Evolutionary conservation across 2,113 vertebrate genomes (phyloP), one percentile per base, ranked within the genome.

Genomic region (Trogon melanurus): DNA sequence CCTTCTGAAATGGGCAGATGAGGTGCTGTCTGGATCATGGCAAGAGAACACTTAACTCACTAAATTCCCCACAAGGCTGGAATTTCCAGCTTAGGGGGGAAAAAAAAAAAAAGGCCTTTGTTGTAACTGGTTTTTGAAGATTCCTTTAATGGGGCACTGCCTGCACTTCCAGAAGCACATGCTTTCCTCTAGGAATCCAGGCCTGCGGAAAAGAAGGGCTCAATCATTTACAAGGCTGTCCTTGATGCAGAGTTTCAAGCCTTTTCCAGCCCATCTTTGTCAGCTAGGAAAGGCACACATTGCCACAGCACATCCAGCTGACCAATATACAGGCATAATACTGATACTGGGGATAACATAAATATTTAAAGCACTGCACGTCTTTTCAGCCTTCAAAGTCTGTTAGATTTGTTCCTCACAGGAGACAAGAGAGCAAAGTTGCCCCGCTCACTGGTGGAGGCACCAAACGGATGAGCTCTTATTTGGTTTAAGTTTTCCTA

Each of bases 1-100:
- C 47, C 70, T 85, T 61, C 61, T 41, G 50, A 88, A 64, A 94
- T 2, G 17, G 91, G 70, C 36, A 96, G 81, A 89, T 62, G 79
- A 91, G 66, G 70, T 85, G 74, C 7, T 91, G 89, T 53, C 89
- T 75, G 47, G 45, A 89, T 82, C 65, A 93, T 70, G 91, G 61
- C 61, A 95, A 81, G 53, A 38, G 69, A 83, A 91, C n/a, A 16
- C 79, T 62, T 79, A 92, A 70, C 69, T 54, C 8, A 4, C 13
- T 30, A 67, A 76, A 23, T 54, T 53, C 74, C 61, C 38, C 38
- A 82, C 38, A 82, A 92, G 57, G 38, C 47, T 81, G 44, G 65
- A 60, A 82, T 53, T 91, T 73, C 80, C 78, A 80, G 34, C 47
- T 70, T 30, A 34, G 50, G 61, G 41, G 41, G 41, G 41, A 41